Evolutionary conservation across 2,113 vertebrate species (phyloP), one percentile per base, ranked within the genome.

Genomic region (Emydura subglobosa): DNA sequence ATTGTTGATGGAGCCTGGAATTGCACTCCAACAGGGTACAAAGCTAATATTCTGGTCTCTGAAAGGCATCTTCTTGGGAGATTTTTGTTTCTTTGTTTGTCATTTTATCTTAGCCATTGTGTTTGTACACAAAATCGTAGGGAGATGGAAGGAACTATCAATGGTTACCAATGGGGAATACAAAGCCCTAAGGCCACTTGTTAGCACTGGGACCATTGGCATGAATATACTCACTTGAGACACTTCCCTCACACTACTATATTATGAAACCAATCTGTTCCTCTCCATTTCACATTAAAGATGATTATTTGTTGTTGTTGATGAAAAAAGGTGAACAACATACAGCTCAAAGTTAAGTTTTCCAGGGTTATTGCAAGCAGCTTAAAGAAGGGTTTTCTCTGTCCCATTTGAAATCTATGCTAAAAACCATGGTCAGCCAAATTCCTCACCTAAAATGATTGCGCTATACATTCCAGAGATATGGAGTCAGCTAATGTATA

Each of bases 41-140:
- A 55, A 94, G 53, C 13, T 89, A 51, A 96, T 92, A 92, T 95
- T 72, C 78, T 65, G 86, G 72, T 74, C 87, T 94, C 24, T 78
- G 74, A 78, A 16, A 78, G 24, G 42, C 25, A 14, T 78, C 86
- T 82, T 84, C 39, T 76, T 72, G 29, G n/a, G 55, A 79, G 68
- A 84, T 92, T 82, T 42, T 19, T 82, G 42, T 79, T 12, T 94
- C 76, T 5, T 5, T 53, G 34, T 91, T 92, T 53, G 34, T 91
- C 91, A 94, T 24, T 91, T 86, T 96, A 3, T 34, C 65, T 83
- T 68, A 88, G 12, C 68, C 31, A 21, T n/a, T 29, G 22, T 1
- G 3, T 34, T 6, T 86, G n/a, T 39, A 25, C 29, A 9, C 42
- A 90, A 24, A 4, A 4, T 39, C n/a, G 17, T 54, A 94, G 83